phyloP scores from a whole-genome alignment of 2,113 vertebrate genomes.

The Globicephala melas region DNA sequence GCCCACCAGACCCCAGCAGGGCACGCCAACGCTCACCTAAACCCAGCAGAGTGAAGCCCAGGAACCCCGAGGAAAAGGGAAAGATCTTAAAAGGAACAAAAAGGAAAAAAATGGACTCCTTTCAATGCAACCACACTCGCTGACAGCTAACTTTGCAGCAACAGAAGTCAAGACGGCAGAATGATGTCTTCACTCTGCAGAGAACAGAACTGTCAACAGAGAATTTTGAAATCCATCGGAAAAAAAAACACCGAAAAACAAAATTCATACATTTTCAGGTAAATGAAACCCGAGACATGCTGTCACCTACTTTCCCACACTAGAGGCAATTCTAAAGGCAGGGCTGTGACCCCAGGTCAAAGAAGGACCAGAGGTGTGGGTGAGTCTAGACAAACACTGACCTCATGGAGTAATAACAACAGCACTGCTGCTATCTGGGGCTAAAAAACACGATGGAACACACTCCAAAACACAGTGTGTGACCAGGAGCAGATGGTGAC shows the following conservation, averaged over 20 bases:
- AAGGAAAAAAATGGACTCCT: rapidly evolving
- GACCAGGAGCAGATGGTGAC: rapidly evolving
- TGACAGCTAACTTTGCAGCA: not conserved
- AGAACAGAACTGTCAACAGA: not conserved
- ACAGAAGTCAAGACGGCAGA: not conserved
- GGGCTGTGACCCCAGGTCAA: not conserved
- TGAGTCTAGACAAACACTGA: too few relatives aligned
- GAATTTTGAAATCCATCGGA: not conserved
- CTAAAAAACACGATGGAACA: rapidly evolving
- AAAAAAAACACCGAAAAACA: not conserved
- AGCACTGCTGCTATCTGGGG: rapidly evolving
- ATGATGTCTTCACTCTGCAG: not conserved
- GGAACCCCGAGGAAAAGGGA: not conserved
- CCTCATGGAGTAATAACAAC: rapidly evolving
- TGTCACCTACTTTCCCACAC: not conserved
- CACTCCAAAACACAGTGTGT: rapidly evolving
- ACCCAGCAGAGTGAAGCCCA: rapidly evolving
- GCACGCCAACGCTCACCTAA: rapidly evolving
- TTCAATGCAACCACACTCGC: too few relatives aligned
- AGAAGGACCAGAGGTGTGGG: not conserved
- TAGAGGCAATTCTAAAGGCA: not conserved
- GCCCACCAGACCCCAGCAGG: too few relatives aligned
- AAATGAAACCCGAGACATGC: rapidly evolving
- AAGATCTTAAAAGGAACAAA: not conserved
- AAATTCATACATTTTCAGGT: not conserved